Base-by-base conservation (phyloP, 2,113 vertebrate genomes). In the Leptocoma aspasia region DNA sequence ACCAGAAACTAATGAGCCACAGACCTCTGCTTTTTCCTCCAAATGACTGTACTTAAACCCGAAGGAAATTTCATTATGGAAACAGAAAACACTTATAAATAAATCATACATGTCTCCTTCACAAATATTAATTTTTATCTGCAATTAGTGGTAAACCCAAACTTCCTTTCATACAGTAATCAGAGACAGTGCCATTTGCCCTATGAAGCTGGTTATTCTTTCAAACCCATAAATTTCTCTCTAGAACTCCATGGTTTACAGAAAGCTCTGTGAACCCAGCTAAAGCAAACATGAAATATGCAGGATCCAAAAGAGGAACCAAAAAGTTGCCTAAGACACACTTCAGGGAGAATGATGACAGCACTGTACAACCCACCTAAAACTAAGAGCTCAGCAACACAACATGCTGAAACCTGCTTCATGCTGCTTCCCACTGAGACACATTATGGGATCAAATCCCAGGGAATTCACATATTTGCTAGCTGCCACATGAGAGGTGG, bases 1-100 rank as follows among this genome's bases (percentile, higher is more conserved):
- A 93, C 91, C 87, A 96, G 96, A 79, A 97, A 97, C 76, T 97
- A 97, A 97, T 88, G 91, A 96, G 73, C 90, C 94, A 89, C 94
- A 96, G 95, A 14, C 85, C 90, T 73, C 91, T 12, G 6, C 49
- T 92, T 93, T 86, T 88, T 76, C 54, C 84, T 92, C 59, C 75
- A 94, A 95, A 92, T 91, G 86, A 71, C 86, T 92, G 49, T 89
- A 68, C 77, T 90, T 94, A 93, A 94, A 92, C 72, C 52, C 14
- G 0, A 90, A 90, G 92, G 82, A 97, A 94, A 95, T 97, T 97
- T 95, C 91, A 97, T 96, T 91, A 97, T 96, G 88, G 95, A 93
- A 97, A 94, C 78, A 89, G 66, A 95, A 96, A 92, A 93, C 77
- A 89, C n/a, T 90, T 95, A 80, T 47, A 95, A 95, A 95, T 95